Evolutionary conservation across 2,888 invertebrate genomes (phyloP).

Genomic region (Nomada goodeniana): DNA sequence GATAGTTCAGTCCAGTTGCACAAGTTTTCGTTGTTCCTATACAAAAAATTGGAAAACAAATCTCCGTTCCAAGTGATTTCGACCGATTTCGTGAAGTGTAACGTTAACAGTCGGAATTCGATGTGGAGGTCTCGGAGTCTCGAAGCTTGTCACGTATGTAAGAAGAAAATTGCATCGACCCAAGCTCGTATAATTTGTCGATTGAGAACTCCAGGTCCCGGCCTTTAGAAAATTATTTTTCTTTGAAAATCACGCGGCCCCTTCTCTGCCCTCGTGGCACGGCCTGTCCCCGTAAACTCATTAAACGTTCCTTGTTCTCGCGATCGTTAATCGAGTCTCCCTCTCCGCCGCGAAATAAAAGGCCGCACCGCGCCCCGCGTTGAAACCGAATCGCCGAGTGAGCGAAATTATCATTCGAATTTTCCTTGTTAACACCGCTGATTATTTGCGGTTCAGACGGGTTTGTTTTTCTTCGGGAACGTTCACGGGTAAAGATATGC

Average conservation of each 20-base stretch:
- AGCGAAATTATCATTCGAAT: conserved; percentile 71
- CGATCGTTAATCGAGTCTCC: conserved; percentile 75
- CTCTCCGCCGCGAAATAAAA: conserved; percentile 32
- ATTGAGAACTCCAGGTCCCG: conserved; percentile 62
- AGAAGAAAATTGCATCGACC: conserved; percentile 42
- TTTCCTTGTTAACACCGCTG: conserved; percentile 56
- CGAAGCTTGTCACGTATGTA: conserved; percentile 45
- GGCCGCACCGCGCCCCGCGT: conserved; percentile 15
- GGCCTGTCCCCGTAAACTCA: conserved; percentile 77
- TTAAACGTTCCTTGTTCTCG: conserved; percentile 82
- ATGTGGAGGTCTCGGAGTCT: neutral
- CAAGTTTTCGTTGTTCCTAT: too few species aligned
- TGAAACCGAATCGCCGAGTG: conserved; percentile 59
- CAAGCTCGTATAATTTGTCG: conserved; percentile 55
- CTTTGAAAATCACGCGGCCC: conserved; percentile 81
- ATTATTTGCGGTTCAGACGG: conserved; percentile 24
- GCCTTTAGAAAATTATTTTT: conserved; percentile 83
- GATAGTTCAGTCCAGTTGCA: too few species aligned
- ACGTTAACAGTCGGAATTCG: neutral
- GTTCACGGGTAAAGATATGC: neutral
- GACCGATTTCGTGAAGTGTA: too few species aligned
- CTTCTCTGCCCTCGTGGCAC: conserved; percentile 69
- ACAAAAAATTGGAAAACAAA: too few species aligned
- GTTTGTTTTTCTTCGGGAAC: conserved; percentile 7
- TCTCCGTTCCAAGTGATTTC: too few species aligned